Conservation (phyloP, 2,888 invertebrate species). For the Amblyjoppa proteus region DNA sequence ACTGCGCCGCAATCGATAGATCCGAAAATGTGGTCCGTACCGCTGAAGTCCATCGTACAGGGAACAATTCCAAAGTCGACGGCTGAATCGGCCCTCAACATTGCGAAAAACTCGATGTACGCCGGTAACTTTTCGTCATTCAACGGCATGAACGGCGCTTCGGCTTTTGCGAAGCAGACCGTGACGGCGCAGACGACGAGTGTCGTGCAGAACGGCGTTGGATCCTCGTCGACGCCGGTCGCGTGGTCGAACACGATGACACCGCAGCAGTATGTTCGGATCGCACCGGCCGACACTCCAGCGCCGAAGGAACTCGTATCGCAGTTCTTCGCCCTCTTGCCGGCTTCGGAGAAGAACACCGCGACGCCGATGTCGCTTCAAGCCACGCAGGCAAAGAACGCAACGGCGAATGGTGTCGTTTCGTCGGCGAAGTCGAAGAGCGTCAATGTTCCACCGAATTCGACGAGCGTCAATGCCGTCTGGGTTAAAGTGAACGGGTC, state of each 20-base stretch:
- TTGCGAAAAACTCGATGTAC: background rate
- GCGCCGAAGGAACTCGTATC: background rate
- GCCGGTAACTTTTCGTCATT: background rate
- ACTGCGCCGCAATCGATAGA: background rate
- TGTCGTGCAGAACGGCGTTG: background rate
- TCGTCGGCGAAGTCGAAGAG: background rate
- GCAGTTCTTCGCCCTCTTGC: background rate
- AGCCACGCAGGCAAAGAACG: background rate
- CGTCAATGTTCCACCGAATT: background rate
- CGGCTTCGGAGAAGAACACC: background rate
- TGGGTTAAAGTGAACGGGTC: constrained; percentile 5
- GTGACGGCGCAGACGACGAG: background rate
- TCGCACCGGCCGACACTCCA: background rate
- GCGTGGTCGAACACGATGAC: background rate
- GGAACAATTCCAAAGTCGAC: background rate
- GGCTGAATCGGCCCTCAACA: background rate
- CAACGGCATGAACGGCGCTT: background rate
- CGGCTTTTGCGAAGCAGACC: background rate
- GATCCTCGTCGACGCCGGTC: background rate
- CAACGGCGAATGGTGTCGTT: background rate
- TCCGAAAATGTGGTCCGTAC: constrained; percentile 21
- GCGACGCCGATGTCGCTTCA: background rate
- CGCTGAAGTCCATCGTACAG: constrained; percentile 1
- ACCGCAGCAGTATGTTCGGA: background rate
- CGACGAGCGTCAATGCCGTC: background rate